Evolutionary conservation across 2,113 vertebrate species (phyloP).

Genomic region (Pholis gunnellus): DNA sequence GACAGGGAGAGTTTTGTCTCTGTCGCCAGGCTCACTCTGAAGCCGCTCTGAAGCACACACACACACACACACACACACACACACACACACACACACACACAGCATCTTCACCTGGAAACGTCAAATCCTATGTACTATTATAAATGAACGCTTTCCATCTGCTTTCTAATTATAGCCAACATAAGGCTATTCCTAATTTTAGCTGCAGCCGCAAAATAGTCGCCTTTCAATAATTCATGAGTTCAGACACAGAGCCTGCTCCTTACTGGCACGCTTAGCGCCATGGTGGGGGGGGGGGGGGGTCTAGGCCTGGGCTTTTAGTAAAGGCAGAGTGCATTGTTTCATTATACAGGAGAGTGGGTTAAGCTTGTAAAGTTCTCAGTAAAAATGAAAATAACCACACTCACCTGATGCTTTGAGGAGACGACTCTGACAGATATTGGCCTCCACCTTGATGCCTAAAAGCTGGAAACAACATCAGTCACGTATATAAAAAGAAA

Average conservation of each 20-base stretch:
- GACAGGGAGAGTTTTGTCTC: conserved; percentile 62
- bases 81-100: conserved; percentile 17
- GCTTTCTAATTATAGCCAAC: conserved; percentile 75
- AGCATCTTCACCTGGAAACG: conserved; percentile 53
- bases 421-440: not conserved
- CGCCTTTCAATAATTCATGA: conserved; percentile 74
- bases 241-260: conserved; percentile 59
- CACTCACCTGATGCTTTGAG: not conserved
- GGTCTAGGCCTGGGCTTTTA: conserved; percentile 8
- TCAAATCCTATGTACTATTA: conserved; percentile 47
- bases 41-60: not conserved
- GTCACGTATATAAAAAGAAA: not conserved
- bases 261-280: conserved; percentile 36
- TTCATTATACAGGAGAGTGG: not conserved
- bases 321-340: not conserved
- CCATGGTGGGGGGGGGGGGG: conserved; percentile 20
- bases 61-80: conserved; percentile 19
- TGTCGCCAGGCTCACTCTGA: conserved; percentile 46
- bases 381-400: not conserved
- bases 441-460: not conserved
- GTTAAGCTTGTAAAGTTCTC: not conserved
- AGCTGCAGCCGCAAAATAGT: conserved; percentile 70
- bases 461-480: conserved; percentile 4
- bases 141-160: conserved; percentile 70
- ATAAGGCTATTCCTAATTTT: conserved; percentile 69